Conservation (phyloP, 2,888 invertebrate species). For the Alsophila aescularia region DNA sequence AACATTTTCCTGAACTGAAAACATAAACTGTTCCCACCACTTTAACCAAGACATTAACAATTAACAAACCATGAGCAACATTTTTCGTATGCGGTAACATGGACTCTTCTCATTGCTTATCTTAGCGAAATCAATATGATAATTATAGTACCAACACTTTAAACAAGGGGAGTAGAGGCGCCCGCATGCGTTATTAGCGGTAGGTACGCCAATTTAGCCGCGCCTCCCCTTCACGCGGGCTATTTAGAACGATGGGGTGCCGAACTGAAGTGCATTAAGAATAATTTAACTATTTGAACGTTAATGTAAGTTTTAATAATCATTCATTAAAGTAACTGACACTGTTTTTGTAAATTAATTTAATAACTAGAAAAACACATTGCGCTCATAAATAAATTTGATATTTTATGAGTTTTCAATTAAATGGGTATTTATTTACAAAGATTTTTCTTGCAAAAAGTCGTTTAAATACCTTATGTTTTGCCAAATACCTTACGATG, state of each 20-base stretch:
- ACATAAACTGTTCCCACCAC: no score
- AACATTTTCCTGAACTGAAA: no score
- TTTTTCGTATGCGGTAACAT: slow-evolving; percentile 1
- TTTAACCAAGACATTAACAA: no score
- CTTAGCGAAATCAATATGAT: slow-evolving; percentile 68
- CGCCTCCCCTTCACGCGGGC: slow-evolving; percentile 59
- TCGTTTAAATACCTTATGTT: no score
- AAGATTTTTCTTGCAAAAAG: neutral
- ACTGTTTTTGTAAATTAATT: neutral
- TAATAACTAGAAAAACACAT: neutral
- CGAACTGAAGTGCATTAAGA: slow-evolving; percentile 57
- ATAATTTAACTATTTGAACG: slow-evolving; percentile 45
- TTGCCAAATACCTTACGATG: neutral
- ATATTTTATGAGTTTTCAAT: slow-evolving; percentile 12
- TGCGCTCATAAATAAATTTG: slow-evolving; percentile 1
- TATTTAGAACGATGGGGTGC: slow-evolving; percentile 74
- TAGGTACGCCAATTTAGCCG: slow-evolving; percentile 73
- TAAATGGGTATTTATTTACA: neutral
- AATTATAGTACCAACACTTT: slow-evolving; percentile 55
- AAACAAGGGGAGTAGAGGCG: slow-evolving; percentile 48
- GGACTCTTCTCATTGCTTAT: slow-evolving; percentile 62
- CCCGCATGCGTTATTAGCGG: slow-evolving; percentile 74
- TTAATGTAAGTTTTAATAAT: slow-evolving; percentile 14
- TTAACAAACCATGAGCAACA: slow-evolving; percentile 1
- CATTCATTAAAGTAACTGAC: slow-evolving; percentile 4